Conservation (phyloP, 92 coral and sea anemone species). For the Parazoanthus atlanticus region DNA sequence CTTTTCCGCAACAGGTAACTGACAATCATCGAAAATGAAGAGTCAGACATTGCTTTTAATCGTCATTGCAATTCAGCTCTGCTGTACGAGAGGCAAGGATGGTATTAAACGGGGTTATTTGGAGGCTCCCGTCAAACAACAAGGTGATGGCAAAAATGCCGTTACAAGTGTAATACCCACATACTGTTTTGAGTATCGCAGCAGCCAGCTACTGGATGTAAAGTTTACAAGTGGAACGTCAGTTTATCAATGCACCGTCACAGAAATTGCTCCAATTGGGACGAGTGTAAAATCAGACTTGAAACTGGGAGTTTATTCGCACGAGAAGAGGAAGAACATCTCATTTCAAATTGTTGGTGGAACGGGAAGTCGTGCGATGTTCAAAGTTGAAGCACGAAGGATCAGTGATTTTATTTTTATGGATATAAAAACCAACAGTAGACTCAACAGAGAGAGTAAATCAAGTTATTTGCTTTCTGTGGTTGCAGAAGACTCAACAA, state of each 20-base stretch:
- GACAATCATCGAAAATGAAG: not conserved
- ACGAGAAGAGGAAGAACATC: conserved; percentile 55
- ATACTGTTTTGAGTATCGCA: conserved; percentile 78
- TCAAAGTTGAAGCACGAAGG: conserved; percentile 67
- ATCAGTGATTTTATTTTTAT: conserved; percentile 82
- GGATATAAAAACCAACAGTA: conserved; percentile 68
- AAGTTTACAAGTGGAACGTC: conserved; percentile 91
- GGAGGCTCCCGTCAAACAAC: conserved; percentile 22
- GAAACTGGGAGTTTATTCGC: conserved; percentile 92
- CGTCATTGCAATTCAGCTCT: conserved; percentile 1
- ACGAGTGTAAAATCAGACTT: conserved; percentile 77
- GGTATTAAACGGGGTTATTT: not conserved
- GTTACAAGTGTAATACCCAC: conserved; percentile 77
- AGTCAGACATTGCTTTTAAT: conserved; percentile 3
- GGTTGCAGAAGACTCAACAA: conserved; percentile 67
- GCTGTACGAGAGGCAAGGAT: not conserved
- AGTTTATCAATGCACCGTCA: conserved; percentile 78
- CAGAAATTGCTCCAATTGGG: conserved; percentile 73
- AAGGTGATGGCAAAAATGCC: conserved; percentile 48
- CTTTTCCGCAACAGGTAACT: conserved; percentile 66
- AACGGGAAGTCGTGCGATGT: conserved; percentile 47
- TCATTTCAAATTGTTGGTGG: conserved; percentile 72
- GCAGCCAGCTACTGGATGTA: conserved; percentile 70
- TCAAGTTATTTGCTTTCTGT: conserved; percentile 69
- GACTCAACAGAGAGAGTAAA: conserved; percentile 73